Percentiles rank a stretch among this genome's conserved stretches.
These are phyloP conservation scores for Sarcophaga caerulescens DNA, from an alignment of 2,888 invertebrate genomes.

Conservation along the genomic window DNA sequence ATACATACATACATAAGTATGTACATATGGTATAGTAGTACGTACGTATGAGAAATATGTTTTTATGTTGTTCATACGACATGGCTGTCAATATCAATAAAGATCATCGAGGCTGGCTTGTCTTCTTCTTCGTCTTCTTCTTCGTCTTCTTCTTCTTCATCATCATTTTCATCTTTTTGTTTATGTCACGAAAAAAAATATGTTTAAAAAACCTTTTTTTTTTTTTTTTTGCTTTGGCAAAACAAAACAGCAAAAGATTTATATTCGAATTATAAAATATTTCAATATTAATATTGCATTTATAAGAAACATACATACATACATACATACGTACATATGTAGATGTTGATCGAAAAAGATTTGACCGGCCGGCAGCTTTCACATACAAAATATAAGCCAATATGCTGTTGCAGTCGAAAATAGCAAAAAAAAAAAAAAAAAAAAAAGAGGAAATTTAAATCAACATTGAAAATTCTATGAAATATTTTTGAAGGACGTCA, in stretches of 20 bases:
- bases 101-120: slow-evolving; percentile 40
- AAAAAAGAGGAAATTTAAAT: neutral
- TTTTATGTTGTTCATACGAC: slow-evolving; percentile 50
- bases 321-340: neutral
- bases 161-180: neutral
- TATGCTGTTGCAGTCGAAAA: no score
- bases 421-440: no score
- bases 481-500: slow-evolving; percentile 26
- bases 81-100: slow-evolving; percentile 48
- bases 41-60: slow-evolving; percentile 14
- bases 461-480: slow-evolving; percentile 17
- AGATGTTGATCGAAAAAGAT: neutral
- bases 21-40: neutral
- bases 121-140: neutral
- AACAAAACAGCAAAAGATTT: neutral
- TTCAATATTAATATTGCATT: slow-evolving; percentile 6
- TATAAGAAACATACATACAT: neutral
- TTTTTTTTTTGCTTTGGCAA: neutral
- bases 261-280: slow-evolving; percentile 1
- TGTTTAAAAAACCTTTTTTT: neutral
- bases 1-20: neutral
- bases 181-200: no score
- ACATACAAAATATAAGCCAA: no score
- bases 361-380: slow-evolving; percentile 57
- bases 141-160: neutral